Base-by-base conservation (phyloP, 2,888 invertebrate species). In the Chrysina gloriosa region DNA sequence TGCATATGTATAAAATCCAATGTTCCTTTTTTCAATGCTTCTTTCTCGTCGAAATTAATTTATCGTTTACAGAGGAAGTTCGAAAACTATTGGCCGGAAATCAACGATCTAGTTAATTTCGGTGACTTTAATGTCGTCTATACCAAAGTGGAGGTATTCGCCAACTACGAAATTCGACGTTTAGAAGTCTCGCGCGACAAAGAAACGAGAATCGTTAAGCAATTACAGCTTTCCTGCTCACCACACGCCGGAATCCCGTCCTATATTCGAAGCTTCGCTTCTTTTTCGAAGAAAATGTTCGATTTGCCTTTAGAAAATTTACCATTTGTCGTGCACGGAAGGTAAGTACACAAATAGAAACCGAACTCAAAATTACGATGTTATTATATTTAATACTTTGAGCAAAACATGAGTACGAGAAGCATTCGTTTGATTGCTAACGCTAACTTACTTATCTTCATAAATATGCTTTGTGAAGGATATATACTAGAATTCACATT, bases 281-380 rank as follows among this genome's bases (percentile, higher is more conserved):
- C 72, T 1, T 72, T 74, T 34, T 56, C 71, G n/a, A 65, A 68
- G 70, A 82, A 79, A 71, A 71, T 86, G 0, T 73, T 84, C n/a
- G 80, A 81, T 34, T 78, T 83, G 9, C 23, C 42, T 1, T 14
- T 19, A n/a, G 31, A 16, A 3, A 47, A 42, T 9, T 14, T 29
- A 0, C 81, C 86, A 0, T 79, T 86, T 4, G 78, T 87, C 1
- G 84, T 88, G 0, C 89, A 88, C 74, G 88, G 88, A 80, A 80
- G 80, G 80, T 81, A 70, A 65, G 3, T n/a, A n/a, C n/a, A n/a
- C n/a, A n/a, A n/a, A n/a, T n/a, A n/a, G n/a, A n/a, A n/a, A n/a
- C n/a, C n/a, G n/a, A n/a, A n/a, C n/a, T n/a, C n/a, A n/a, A n/a
- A n/a, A n/a, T n/a, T n/a, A n/a, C n/a, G n/a, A n/a, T n/a, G n/a